Percentiles rank a stretch among this genome's conserved stretches.
Conservation (phyloP, 2,888 invertebrate species). For the Ernsta delagoae region DNA sequence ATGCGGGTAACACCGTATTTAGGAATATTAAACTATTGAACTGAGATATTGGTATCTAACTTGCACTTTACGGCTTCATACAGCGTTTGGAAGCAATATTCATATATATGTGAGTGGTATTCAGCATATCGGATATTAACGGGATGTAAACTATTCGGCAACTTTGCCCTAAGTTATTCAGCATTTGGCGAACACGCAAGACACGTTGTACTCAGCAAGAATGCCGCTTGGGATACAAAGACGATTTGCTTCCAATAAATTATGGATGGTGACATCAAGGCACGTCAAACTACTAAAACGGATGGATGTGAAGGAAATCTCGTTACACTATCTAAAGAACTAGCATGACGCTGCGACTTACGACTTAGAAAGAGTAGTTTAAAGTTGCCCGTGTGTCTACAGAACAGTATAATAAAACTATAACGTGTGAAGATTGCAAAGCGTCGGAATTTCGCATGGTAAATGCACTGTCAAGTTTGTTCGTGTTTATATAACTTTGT, state of each 20-base stretch:
- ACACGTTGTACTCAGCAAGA: conserved; percentile 46
- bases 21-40: neutral
- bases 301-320: conserved; percentile 34
- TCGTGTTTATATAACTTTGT: conserved; percentile 21
- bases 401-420: conserved; percentile 30
- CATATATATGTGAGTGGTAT: conserved; percentile 12
- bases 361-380: conserved; percentile 31
- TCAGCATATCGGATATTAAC: conserved; percentile 36
- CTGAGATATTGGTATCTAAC: neutral
- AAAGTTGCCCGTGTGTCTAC: conserved; percentile 24
- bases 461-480: conserved; percentile 29
- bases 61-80: neutral
- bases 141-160: conserved; percentile 40
- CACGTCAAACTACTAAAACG: conserved; percentile 31
- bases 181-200: conserved; percentile 45
- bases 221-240: conserved; percentile 46
- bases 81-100: neutral
- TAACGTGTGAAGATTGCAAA: conserved; percentile 32
- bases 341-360: conserved; percentile 27
- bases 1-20: neutral
- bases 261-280: conserved; percentile 41
- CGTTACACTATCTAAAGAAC: conserved; percentile 23
- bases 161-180: conserved; percentile 47
- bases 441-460: conserved; percentile 14
- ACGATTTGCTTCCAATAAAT: conserved; percentile 46